phyloP scores from a whole-genome alignment of 1,140 invertebrate genomes.

The Lerema accius region DNA sequence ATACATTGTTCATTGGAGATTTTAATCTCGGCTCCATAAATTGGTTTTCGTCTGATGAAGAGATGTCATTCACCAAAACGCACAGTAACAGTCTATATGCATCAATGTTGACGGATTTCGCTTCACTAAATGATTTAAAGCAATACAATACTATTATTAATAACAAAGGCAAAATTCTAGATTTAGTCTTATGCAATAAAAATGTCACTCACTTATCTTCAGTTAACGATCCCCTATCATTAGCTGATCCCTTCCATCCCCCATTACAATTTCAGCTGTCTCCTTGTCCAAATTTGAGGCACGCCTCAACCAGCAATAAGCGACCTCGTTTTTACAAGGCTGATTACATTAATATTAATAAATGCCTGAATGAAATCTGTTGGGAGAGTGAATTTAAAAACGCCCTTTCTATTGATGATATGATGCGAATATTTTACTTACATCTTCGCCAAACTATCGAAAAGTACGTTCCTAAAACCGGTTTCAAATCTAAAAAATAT shows the following conservation, averaged over 20 bases:
- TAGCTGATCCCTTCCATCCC: no score
- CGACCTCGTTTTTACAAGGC: constrained; percentile 25
- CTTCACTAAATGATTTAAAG: background rate
- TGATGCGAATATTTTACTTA: no score
- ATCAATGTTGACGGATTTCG: background rate
- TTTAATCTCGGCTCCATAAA: background rate
- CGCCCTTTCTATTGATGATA: background rate
- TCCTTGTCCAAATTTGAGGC: no score
- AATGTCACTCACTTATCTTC: background rate
- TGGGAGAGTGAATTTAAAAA: constrained; percentile 20
- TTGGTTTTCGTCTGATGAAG: background rate
- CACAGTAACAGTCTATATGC: background rate
- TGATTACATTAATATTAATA: constrained; percentile 29
- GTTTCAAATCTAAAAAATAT: no score
- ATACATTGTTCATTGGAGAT: background rate
- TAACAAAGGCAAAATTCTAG: background rate
- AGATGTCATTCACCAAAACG: background rate
- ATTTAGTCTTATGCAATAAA: background rate
- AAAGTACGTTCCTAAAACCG: no score
- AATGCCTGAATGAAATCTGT: background rate
- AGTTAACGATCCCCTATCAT: background rate
- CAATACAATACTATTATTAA: background rate
- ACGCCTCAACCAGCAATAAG: no score
- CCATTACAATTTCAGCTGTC: no score
- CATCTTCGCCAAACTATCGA: no score